Evolutionary conservation across 2,888 invertebrate species (phyloP).

Genomic region (Apodemia duryi): DNA sequence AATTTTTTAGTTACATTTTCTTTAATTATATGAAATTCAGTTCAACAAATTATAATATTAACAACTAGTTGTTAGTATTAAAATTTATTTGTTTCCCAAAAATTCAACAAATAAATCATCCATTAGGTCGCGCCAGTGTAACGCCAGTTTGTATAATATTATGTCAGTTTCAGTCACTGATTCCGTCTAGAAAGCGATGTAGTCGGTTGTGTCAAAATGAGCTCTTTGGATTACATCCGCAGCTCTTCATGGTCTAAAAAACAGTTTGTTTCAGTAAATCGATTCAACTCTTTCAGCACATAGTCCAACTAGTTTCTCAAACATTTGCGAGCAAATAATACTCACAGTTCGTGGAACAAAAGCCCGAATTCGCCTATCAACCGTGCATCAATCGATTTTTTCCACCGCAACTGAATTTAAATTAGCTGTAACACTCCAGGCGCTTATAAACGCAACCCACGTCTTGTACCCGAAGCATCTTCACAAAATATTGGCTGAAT

Average conservation of each 20-base stretch:
- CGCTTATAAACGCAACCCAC: constrained; percentile 11
- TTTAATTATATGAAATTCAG: too few species aligned
- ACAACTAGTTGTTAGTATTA: too few species aligned
- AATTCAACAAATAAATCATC: too few species aligned
- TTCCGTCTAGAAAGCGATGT: too few species aligned
- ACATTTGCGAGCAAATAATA: constrained; percentile 1
- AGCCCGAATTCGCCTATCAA: constrained; percentile 4
- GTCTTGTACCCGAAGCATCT: constrained; percentile 13
- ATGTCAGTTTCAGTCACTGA: too few species aligned
- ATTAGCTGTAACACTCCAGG: constrained; percentile 9
- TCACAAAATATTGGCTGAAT: constrained; percentile 13
- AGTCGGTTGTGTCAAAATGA: too few species aligned
- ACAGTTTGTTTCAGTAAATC: background rate
- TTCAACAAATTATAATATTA: too few species aligned
- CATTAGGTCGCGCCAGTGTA: too few species aligned
- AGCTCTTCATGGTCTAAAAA: background rate
- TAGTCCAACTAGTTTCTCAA: constrained; percentile 7
- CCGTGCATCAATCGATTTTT: constrained; percentile 11
- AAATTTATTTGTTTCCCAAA: too few species aligned
- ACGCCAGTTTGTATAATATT: too few species aligned
- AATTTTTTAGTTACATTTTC: too few species aligned
- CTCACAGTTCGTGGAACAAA: background rate
- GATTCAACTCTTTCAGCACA: background rate
- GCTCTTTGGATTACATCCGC: too few species aligned
- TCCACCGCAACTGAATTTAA: constrained; percentile 14